Evolutionary conservation across 2,888 invertebrate species (phyloP).

Genomic region (Odontomyia ornata): DNA sequence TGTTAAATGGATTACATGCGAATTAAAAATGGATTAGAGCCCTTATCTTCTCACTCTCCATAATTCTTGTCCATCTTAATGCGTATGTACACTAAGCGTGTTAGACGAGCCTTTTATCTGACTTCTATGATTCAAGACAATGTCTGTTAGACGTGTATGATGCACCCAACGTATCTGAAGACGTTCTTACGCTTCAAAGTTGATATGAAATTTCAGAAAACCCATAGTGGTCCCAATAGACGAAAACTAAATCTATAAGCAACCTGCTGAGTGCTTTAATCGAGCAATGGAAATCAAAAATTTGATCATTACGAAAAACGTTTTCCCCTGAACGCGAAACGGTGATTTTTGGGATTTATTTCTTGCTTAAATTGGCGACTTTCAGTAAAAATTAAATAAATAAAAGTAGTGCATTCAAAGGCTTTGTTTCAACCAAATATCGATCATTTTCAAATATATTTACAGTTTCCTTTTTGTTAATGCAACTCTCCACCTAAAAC

Average conservation of each 20-base stretch:
- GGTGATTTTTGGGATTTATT: not conserved
- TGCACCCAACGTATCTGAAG: too few species aligned
- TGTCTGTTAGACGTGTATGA: too few species aligned
- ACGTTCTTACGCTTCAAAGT: too few species aligned
- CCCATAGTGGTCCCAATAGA: constrained; percentile 9
- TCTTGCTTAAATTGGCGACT: not conserved
- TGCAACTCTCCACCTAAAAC: not conserved
- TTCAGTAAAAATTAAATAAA: not conserved
- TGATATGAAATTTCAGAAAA: not conserved
- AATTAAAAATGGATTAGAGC: too few species aligned
- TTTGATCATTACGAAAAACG: not conserved
- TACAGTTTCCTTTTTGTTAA: too few species aligned
- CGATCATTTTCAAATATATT: not conserved
- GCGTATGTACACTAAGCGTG: too few species aligned
- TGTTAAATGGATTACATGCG: too few species aligned
- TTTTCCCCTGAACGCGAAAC: not conserved
- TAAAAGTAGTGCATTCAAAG: not conserved
- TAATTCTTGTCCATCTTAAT: not conserved
- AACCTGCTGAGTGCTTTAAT: constrained; percentile 48
- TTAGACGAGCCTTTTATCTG: too few species aligned
- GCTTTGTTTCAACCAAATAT: not conserved
- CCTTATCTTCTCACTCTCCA: not conserved
- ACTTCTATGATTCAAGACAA: too few species aligned
- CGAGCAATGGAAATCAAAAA: constrained; percentile 39
- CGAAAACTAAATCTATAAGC: constrained; percentile 42